Evolutionary conservation across 2,113 vertebrate genomes (phyloP).

Genomic region (Cygnus atratus): DNA sequence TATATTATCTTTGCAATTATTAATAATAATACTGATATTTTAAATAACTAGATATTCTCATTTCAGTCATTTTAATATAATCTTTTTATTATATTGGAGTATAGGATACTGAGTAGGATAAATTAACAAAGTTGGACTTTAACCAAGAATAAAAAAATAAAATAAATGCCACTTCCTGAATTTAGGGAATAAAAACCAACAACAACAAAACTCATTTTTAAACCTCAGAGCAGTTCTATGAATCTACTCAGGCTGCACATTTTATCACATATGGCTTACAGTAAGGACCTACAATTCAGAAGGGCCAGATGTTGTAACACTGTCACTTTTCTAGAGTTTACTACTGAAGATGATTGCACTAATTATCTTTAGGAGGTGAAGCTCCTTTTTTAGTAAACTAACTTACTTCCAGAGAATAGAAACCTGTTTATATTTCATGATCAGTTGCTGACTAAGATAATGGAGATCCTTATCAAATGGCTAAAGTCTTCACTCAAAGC

Average conservation of each 20-base stretch:
- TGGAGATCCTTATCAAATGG: background rate
- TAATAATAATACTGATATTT: background rate
- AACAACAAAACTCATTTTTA: background rate
- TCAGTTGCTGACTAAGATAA: background rate
- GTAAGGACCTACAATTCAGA: background rate
- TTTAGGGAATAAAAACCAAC: background rate
- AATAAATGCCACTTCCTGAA: background rate
- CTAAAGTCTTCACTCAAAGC: background rate
- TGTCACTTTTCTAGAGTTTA: background rate
- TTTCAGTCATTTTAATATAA: background rate
- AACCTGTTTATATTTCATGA: background rate
- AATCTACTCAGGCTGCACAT: background rate
- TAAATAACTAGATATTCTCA: background rate
- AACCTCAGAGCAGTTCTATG: background rate
- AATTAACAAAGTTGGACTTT: background rate
- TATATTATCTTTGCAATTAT: background rate
- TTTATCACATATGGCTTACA: background rate
- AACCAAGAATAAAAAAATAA: background rate
- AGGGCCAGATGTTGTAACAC: background rate
- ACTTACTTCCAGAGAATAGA: background rate
- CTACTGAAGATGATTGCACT: background rate
- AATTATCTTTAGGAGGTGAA: background rate
- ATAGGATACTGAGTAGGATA: background rate
- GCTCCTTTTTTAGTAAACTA: background rate
- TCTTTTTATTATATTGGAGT: too few relatives aligned